phyloP scores from a whole-genome alignment of 37 sponge, comb jelly and placozoan species.

The Axinella damicornis region DNA sequence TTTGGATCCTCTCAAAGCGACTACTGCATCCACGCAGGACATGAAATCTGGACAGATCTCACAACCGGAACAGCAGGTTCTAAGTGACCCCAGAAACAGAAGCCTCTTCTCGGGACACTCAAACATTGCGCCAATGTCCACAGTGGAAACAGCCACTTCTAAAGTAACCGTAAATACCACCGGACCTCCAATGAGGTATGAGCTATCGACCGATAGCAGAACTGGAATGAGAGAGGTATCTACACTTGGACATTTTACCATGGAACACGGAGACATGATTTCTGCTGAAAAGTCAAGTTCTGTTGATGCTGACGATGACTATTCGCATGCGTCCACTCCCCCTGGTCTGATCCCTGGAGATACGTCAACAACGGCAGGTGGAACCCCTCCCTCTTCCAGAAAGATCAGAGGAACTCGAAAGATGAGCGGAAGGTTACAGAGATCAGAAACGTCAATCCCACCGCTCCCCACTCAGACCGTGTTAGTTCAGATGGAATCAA shows the following conservation, averaged over 20 bases:
- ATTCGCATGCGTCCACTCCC: background rate
- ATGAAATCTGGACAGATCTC: no score
- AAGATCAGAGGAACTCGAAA: background rate
- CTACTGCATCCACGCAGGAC: no score
- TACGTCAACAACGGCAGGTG: background rate
- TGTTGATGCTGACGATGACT: background rate
- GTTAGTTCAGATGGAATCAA: background rate
- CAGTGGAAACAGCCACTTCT: no score
- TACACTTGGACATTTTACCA: background rate
- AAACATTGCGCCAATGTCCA: no score
- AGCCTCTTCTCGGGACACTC: no score
- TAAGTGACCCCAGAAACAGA: no score
- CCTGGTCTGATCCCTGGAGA: background rate
- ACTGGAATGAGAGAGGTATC: constrained; percentile 22
- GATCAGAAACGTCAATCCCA: background rate
- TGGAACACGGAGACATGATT: background rate
- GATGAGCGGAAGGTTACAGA: background rate
- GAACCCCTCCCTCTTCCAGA: background rate
- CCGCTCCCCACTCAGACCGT: background rate
- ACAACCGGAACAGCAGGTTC: no score
- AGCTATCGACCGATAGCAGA: background rate
- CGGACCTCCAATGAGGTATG: no score
- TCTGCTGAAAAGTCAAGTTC: background rate
- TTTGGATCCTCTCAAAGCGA: no score
- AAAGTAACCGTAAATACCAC: no score